Conservation (phyloP, 2,888 invertebrate species). For the Sphinx pinastri region DNA sequence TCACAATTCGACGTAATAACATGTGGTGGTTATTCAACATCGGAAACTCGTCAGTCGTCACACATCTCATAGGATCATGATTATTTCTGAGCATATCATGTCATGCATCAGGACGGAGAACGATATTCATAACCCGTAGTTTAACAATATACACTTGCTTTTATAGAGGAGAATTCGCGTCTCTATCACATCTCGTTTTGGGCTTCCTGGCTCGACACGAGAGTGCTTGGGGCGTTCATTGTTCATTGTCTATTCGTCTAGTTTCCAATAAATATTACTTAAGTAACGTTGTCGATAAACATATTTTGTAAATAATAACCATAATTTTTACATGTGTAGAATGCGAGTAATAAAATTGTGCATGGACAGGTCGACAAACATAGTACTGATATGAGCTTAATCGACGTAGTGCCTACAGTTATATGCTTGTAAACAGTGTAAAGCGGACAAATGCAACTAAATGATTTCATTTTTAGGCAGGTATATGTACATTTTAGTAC, state of each 20-base stretch:
- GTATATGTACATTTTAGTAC: slow-evolving; percentile 44
- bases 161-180: slow-evolving; percentile 22
- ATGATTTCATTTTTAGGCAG: slow-evolving; percentile 51
- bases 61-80: slow-evolving; percentile 36
- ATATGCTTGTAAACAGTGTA: slow-evolving; percentile 78
- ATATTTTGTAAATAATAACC: slow-evolving; percentile 68
- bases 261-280: slow-evolving; percentile 40
- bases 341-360: slow-evolving; percentile 66
- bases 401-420: slow-evolving; percentile 86
- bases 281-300: slow-evolving; percentile 55
- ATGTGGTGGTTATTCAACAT: neutral
- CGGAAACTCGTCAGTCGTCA: slow-evolving; percentile 14
- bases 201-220: slow-evolving; percentile 41
- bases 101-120: slow-evolving; percentile 35
- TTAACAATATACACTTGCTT: slow-evolving; percentile 28
- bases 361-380: slow-evolving; percentile 76
- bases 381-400: slow-evolving; percentile 87
- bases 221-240: slow-evolving; percentile 34
- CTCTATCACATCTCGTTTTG: slow-evolving; percentile 31
- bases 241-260: slow-evolving; percentile 41
- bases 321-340: slow-evolving; percentile 75
- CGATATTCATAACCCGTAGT: slow-evolving; percentile 35
- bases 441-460: slow-evolving; percentile 56
- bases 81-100: slow-evolving; percentile 33
- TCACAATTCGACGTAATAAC: neutral